Evolutionary conservation across 2,113 vertebrate genomes (phyloP), one percentile per base, ranked within the genome.

Genomic region (Motacilla tschutschensis): DNA sequence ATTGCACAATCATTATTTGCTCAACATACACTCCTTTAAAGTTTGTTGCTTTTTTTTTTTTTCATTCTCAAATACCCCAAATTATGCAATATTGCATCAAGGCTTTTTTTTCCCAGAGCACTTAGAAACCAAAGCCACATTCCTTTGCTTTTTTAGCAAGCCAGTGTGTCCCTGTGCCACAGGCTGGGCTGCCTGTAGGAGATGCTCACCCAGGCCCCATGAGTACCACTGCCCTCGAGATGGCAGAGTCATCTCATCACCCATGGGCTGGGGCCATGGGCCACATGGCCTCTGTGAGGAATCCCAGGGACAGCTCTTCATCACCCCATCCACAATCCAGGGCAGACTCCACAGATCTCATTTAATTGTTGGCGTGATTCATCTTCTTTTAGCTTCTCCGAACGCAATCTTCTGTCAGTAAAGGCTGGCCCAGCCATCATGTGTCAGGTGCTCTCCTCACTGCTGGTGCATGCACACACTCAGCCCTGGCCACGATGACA

Each of bases 341-440:
- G 41, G 19, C 36, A 35, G 50, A 25, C 26, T 64, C 41, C 41
- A 7, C 1, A 15, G 31, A 20, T 25, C 33, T 66, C 70, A 22
- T 31, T 16, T 28, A 14, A 44, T 36, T 65, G 15, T 35, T 54
- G 6, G 6, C 8, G 14, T 41, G 54, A 79, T 55, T 69, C 1
- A 53, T 40, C 53, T 71, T 63, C 50, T 60, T 64, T 81, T 40
- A 33, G 66, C 31, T 60, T 44, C 63, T 36, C 44, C 14, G 58
- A 80, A 43, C 0, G 1, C 5, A 20, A 20, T 20, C 40, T 41
- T n/a, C 18, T 38, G 0, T 20, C 57, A 5, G 7, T 2, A 2
- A 6, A 43, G 31, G 51, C 43, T 64, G 71, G 74, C 78, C 54
- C 81, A 66, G 0, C 36, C 21, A 44, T 5, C 71, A n/a, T 0